phyloP scores from a whole-genome alignment of 2,888 invertebrate species.

The Amphiduros pacificus region DNA sequence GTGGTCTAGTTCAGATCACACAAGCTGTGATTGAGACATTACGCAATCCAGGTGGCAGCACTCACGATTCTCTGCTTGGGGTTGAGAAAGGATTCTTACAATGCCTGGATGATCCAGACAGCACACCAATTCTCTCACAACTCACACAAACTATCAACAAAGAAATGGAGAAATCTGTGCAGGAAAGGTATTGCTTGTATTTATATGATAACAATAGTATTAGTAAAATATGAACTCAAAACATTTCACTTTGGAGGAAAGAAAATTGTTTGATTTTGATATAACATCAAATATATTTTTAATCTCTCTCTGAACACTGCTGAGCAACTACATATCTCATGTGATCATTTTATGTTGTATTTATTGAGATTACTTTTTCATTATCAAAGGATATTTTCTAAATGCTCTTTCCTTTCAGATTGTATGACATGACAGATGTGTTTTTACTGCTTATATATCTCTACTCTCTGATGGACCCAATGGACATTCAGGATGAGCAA shows the following conservation, averaged over 20 bases:
- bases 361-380: too few relatives aligned
- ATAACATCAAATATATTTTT: too few relatives aligned
- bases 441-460: slow-evolving; percentile 67
- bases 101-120: slow-evolving; percentile 64
- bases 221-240: too few relatives aligned
- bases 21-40: slow-evolving; percentile 66
- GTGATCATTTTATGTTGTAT: background rate
- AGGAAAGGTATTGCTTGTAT: slow-evolving; percentile 9
- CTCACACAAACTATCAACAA: slow-evolving; percentile 29
- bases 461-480: slow-evolving; percentile 68
- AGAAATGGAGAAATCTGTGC: slow-evolving; percentile 22
- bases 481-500: slow-evolving; percentile 28
- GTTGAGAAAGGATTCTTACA: slow-evolving; percentile 69
- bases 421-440: slow-evolving; percentile 57
- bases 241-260: too few relatives aligned
- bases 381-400: too few relatives aligned
- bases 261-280: too few relatives aligned
- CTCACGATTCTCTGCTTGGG: slow-evolving; percentile 67
- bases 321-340: background rate
- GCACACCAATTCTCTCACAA: slow-evolving; percentile 39
- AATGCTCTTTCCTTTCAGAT: slow-evolving; percentile 15
- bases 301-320: too few relatives aligned
- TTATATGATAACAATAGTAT: too few relatives aligned
- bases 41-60: slow-evolving; percentile 64
- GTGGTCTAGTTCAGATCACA: slow-evolving; percentile 58